Evolutionary conservation across 2,888 invertebrate species (phyloP), one percentile per base, ranked within the genome.

Genomic region (Glyphotaelius pellucidus): DNA sequence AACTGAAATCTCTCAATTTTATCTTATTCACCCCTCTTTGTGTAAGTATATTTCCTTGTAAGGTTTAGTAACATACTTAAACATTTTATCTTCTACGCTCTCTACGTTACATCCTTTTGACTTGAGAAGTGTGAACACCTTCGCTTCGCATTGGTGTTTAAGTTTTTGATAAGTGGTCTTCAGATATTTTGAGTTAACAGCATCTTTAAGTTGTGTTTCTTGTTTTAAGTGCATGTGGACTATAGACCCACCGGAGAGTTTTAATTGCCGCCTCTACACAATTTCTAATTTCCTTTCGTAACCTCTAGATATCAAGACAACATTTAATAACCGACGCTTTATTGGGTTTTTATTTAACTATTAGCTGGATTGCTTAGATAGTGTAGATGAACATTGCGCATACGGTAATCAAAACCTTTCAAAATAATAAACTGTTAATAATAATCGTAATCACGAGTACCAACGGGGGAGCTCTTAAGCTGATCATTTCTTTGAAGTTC

Each of bases 121-220:
- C 81, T 81, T 81, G 81, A 81, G 81, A 81, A 81, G 81, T 67
- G 67, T 67, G 67, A 67, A 67, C 67, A 67, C 67, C 67, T 67
- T 67, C 67, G 67, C n/a, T 15, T 83, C 12, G 81, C 81, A 83
- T 83, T 83, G 81, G 15, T 31, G 14, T 32, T 81, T 31, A 30
- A 83, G 35, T 83, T 31, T 83, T 83, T 32, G 15, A 30, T 83
- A 83, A 31, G 81, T 83, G 81, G 81, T 83, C 32, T 35, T 35
- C 19, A 32, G 81, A 19, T 83, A 83, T 83, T 83, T 83, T 12
- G 35, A 83, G 81, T 19, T 19, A 67, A 67, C 67, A 81, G 15
- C 32, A 5, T 83, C 31, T 83, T 67, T 32, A 35, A 83, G 81
- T 31, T 5, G 19, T 67, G 52, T 67, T 67, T 67, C 67, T 67